Evolutionary conservation across 2,797 vertebrate species (phyloP).

Genomic region (Tragopan temminckii): DNA sequence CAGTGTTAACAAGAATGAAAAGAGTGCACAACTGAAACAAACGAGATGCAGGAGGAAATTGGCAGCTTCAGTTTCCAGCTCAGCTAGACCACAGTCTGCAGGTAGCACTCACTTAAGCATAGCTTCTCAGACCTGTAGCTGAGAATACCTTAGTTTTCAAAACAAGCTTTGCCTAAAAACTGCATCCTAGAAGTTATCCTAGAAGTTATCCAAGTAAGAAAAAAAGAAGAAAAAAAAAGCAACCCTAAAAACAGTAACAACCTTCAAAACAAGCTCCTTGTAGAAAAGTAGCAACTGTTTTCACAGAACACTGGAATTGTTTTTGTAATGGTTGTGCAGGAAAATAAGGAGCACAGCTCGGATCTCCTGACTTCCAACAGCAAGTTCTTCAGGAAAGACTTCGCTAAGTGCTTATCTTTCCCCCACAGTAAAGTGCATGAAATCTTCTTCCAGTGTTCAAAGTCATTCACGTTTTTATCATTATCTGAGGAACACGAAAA

Average conservation of each 20-base stretch:
- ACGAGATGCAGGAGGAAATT: neutral
- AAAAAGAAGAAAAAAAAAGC: neutral
- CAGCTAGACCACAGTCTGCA: neutral
- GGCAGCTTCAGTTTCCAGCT: neutral
- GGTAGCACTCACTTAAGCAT: accelerated
- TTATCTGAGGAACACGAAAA: neutral
- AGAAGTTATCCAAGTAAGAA: neutral
- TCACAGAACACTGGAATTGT: neutral
- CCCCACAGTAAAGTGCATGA: accelerated
- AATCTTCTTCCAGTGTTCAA: neutral
- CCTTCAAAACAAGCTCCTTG: neutral
- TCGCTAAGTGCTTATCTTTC: neutral
- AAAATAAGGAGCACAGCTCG: neutral
- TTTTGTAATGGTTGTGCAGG: neutral
- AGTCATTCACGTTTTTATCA: neutral
- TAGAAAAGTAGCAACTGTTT: neutral
- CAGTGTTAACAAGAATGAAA: neutral
- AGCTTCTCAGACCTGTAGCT: neutral
- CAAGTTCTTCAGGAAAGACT: neutral
- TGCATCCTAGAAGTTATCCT: neutral
- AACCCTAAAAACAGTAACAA: neutral
- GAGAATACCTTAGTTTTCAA: neutral
- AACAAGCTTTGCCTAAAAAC: neutral
- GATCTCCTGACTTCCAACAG: neutral
- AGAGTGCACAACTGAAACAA: neutral